Evolutionary conservation across 2,888 invertebrate genomes (phyloP).

Genomic region (Agrochola litura): DNA sequence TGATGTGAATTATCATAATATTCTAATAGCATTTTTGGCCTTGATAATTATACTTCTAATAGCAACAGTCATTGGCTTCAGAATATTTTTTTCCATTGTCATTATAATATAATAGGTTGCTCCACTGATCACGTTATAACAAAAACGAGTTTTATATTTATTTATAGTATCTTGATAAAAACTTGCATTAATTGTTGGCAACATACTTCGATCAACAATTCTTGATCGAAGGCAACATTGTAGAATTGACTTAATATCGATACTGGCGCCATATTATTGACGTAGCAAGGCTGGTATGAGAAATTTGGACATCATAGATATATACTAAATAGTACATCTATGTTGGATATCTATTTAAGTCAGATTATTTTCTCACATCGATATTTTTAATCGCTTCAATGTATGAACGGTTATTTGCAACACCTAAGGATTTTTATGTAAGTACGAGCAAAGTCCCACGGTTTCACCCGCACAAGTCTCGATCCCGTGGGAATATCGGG

Average conservation of each 20-base stretch:
- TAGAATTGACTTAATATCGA: neutral
- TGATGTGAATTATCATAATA: neutral
- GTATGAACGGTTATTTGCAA: neutral
- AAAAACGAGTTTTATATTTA: neutral
- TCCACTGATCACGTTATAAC: neutral
- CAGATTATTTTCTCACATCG: neutral
- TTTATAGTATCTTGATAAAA: neutral
- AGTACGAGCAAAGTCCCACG: too few species aligned
- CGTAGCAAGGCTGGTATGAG: neutral
- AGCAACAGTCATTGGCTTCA: neutral
- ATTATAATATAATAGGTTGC: neutral
- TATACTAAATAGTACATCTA: too few species aligned
- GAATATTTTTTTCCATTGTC: neutral
- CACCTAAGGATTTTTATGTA: neutral
- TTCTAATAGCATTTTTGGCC: neutral
- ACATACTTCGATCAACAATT: neutral
- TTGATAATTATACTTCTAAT: neutral
- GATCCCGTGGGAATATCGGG: too few species aligned
- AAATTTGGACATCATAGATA: neutral
- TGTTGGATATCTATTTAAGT: neutral
- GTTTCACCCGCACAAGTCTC: too few species aligned
- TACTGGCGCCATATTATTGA: neutral
- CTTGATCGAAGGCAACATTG: neutral
- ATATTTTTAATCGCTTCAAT: conserved; percentile 1
- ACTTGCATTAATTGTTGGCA: neutral